Conservation (phyloP, 1,140 invertebrate species). For the Cherax destructor region DNA sequence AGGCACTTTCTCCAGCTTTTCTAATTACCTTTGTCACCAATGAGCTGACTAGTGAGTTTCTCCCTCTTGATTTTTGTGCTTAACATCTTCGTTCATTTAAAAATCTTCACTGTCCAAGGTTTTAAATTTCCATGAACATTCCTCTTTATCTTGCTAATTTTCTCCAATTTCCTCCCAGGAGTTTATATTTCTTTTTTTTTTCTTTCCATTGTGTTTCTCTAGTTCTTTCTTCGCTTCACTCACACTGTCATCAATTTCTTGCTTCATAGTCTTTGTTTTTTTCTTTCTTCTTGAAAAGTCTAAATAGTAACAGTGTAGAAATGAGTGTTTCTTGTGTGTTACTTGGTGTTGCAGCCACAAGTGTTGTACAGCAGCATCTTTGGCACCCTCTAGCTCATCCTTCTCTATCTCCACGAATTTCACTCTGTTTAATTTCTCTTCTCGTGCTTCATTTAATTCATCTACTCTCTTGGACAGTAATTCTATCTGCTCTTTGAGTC, state of each 20-base stretch:
- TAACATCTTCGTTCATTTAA: slow-evolving; percentile 73
- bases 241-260: slow-evolving; percentile 77
- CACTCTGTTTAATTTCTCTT: slow-evolving; percentile 92
- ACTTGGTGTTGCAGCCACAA: slow-evolving; percentile 87
- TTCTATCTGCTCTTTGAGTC: slow-evolving; percentile 91
- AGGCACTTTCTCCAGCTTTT: slow-evolving; percentile 79
- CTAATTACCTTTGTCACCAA: slow-evolving; percentile 74
- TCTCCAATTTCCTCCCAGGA: slow-evolving; percentile 75
- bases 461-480: slow-evolving; percentile 87
- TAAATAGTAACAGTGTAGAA: slow-evolving; percentile 83
- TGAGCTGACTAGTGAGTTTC: slow-evolving; percentile 71
- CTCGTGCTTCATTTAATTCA: slow-evolving; percentile 84
- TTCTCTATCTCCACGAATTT: slow-evolving; percentile 94
- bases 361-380: slow-evolving; percentile 90
- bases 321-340: slow-evolving; percentile 81
- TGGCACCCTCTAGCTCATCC: slow-evolving; percentile 88
- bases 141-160: slow-evolving; percentile 70
- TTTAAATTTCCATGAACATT: slow-evolving; percentile 72
- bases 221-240: slow-evolving; percentile 79
- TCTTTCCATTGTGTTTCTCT: slow-evolving; percentile 75
- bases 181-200: slow-evolving; percentile 77
- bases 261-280: slow-evolving; percentile 78
- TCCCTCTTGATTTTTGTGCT: slow-evolving; percentile 72
- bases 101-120: slow-evolving; percentile 73
- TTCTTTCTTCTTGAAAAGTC: slow-evolving; percentile 70